A percentile compares a stretch with the other conserved stretches of the same genome.
Evolutionary conservation across 2,888 invertebrate species (phyloP).

Genomic region (Lithophane leautieri): DNA sequence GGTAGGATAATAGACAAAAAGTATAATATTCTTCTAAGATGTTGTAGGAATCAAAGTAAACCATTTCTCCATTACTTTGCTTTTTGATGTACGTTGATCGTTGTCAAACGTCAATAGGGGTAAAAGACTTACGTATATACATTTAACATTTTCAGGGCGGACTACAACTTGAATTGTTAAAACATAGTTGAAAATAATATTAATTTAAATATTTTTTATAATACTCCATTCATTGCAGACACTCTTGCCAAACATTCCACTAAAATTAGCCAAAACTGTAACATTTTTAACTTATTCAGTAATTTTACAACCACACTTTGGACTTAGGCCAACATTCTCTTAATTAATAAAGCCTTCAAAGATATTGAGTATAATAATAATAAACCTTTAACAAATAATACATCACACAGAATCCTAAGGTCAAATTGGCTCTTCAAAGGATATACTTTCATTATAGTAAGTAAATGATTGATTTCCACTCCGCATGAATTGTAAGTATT

Average conservation of each 20-base stretch:
- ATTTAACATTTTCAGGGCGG: not conserved
- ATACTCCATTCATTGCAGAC: slow-evolving; percentile 2
- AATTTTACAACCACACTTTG: slow-evolving; percentile 41
- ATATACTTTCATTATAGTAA: slow-evolving; percentile 18
- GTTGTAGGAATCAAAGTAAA: not conserved
- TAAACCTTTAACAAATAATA: slow-evolving; percentile 37
- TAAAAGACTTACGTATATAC: not conserved
- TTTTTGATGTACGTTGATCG: not conserved
- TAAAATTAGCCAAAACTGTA: slow-evolving; percentile 11
- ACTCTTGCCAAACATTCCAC: slow-evolving; percentile 3
- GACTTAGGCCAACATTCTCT: slow-evolving; percentile 30
- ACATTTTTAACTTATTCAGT: slow-evolving; percentile 28
- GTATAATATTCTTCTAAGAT: not conserved
- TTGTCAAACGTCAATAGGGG: not conserved
- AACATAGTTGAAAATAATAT: not conserved
- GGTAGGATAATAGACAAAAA: not conserved
- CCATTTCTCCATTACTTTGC: not conserved
- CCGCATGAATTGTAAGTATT: slow-evolving; percentile 28
- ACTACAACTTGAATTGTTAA: not conserved
- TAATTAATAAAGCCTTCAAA: slow-evolving; percentile 44
- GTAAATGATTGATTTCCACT: slow-evolving; percentile 50
- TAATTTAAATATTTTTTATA: not conserved
- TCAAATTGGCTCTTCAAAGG: slow-evolving; percentile 26
- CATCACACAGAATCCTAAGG: slow-evolving; percentile 6
- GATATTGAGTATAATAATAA: slow-evolving; percentile 10